These are phyloP conservation scores for Odocoileus hemionus DNA, from an alignment of 2,113 vertebrate genomes.

Conservation along the genomic window DNA sequence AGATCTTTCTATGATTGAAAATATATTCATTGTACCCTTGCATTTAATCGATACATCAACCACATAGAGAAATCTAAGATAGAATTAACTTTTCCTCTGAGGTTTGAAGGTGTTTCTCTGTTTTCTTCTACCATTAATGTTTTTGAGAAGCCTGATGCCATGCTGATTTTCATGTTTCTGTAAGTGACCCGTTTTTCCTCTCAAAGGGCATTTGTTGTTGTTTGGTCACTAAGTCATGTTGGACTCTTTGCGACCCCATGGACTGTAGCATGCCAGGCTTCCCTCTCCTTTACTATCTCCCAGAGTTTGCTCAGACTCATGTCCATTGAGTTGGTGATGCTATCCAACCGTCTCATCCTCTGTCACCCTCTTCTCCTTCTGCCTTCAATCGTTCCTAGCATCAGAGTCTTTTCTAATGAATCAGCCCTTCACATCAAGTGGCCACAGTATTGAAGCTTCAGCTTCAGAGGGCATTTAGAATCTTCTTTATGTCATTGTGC, in stretches of 20 bases:
- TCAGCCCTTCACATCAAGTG: not conserved
- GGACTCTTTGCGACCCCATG: not conserved
- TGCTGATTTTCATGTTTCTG: not conserved
- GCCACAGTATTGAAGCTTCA: not conserved
- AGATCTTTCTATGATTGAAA: not conserved
- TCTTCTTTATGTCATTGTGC: not conserved
- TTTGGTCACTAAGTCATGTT: not conserved
- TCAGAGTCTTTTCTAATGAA: not conserved
- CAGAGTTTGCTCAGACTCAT: not conserved
- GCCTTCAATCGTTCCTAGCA: not conserved
- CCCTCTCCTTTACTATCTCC: not conserved
- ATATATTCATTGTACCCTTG: not conserved
- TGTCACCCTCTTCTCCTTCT: not conserved
- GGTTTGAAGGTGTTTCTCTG: not conserved
- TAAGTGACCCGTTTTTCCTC: not conserved
- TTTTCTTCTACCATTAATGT: not conserved
- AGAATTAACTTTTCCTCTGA: slow-evolving; percentile 36
- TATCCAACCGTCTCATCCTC: not conserved
- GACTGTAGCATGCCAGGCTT: not conserved
- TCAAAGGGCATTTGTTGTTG: not conserved
- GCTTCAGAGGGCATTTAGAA: not conserved
- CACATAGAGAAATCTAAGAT: not conserved
- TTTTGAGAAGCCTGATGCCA: not conserved
- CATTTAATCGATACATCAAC: not conserved
- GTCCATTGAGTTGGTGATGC: not conserved